Evolutionary conservation across 1,140 invertebrate species (phyloP).

Genomic region (Brachionus sp.): DNA sequence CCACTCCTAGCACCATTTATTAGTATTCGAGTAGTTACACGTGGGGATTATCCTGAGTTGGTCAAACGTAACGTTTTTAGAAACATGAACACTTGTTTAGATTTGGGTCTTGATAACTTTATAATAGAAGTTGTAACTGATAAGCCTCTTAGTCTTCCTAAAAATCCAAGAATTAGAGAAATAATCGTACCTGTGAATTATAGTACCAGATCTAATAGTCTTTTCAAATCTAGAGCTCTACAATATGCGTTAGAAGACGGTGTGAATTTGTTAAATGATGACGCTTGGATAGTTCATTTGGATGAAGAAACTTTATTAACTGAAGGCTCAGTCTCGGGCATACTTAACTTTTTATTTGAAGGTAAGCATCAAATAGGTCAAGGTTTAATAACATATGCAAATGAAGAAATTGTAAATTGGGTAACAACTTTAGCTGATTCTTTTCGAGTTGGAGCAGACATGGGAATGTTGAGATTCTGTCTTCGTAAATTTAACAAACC

Average conservation of each 20-base stretch:
- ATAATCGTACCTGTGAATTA: slow-evolving; percentile 81
- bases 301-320: slow-evolving; percentile 95
- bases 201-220: slow-evolving; percentile 78
- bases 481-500: slow-evolving; percentile 90
- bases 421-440: slow-evolving; percentile 91
- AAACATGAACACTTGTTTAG: slow-evolving; percentile 82
- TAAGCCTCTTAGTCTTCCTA: slow-evolving; percentile 71
- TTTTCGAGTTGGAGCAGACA: slow-evolving; percentile 81
- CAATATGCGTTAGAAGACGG: slow-evolving; percentile 91
- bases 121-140: slow-evolving; percentile 95
- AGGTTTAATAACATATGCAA: slow-evolving; percentile 94
- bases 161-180: slow-evolving; percentile 69
- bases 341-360: slow-evolving; percentile 90
- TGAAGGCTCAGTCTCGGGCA: slow-evolving; percentile 78
- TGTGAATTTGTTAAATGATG: slow-evolving; percentile 76
- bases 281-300: slow-evolving; percentile 94
- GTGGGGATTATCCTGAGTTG: slow-evolving; percentile 87
- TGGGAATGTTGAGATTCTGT: slow-evolving; percentile 89
- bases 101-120: slow-evolving; percentile 89
- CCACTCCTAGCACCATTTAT: slow-evolving; percentile 88
- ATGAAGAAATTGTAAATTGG: slow-evolving; percentile 92
- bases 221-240: slow-evolving; percentile 89
- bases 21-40: slow-evolving; percentile 87
- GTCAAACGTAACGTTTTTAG: slow-evolving; percentile 78
- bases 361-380: slow-evolving; percentile 94